phyloP scores from a whole-genome alignment of 2,888 invertebrate species.

The Rhopalosiphum nymphaeae region DNA sequence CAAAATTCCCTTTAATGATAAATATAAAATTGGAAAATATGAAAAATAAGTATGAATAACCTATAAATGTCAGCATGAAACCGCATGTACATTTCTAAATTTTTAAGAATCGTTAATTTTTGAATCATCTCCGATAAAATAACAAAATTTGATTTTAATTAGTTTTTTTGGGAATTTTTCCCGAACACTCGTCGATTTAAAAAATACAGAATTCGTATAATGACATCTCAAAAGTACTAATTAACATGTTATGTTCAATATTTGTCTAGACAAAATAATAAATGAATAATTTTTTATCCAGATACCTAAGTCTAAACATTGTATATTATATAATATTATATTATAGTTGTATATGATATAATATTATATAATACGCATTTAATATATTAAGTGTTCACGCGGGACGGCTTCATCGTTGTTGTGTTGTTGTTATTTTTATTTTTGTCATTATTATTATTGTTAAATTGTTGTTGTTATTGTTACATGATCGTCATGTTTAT shows the following conservation, averaged over 20 bases:
- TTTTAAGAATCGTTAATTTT: neutral
- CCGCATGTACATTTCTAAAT: neutral
- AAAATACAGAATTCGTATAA: neutral
- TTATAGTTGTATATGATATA: no score
- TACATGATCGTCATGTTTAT: constrained; percentile 7
- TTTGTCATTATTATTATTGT: neutral
- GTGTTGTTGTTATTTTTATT: neutral
- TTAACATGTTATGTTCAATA: neutral
- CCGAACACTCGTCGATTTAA: neutral
- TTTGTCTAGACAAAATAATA: neutral
- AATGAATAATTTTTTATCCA: neutral
- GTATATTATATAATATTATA: neutral
- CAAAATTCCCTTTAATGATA: no score
- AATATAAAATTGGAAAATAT: no score
- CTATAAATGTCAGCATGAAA: neutral
- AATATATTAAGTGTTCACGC: neutral
- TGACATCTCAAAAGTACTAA: neutral
- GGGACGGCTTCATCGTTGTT: neutral
- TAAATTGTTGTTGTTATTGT: neutral
- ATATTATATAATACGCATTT: neutral
- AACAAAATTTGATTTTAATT: neutral
- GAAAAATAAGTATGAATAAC: no score
- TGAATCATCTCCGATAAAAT: neutral
- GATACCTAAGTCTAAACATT: neutral
- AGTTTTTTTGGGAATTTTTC: neutral